Conservation (phyloP, 1,140 invertebrate species). For the Gonatopus flavifemur region DNA sequence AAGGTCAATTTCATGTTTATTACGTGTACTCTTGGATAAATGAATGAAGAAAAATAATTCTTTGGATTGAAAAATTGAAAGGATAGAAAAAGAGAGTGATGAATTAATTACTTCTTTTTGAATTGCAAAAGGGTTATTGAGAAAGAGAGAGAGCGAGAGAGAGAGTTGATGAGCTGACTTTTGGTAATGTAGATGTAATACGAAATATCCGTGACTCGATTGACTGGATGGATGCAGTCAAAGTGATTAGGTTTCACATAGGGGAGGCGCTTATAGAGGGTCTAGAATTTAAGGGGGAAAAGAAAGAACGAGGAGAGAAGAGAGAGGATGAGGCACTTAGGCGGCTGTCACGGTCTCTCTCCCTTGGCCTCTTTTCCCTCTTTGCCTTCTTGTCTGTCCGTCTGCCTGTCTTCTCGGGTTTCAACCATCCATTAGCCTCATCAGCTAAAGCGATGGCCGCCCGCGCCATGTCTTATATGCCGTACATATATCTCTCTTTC, state of each 20-base stretch:
- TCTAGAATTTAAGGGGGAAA: conserved; percentile 12
- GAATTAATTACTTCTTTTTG: too few species aligned
- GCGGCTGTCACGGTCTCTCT: conserved; percentile 49
- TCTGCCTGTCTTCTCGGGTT: conserved; percentile 47
- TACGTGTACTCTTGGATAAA: too few species aligned
- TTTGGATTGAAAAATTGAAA: too few species aligned
- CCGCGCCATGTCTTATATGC: conserved; percentile 35
- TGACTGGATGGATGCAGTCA: too few species aligned
- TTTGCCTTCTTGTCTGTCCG: too few species aligned
- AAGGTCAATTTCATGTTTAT: too few species aligned
- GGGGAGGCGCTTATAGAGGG: conserved; percentile 14
- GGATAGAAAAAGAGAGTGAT: too few species aligned
- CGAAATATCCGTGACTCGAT: conserved; percentile 45
- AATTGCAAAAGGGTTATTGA: too few species aligned
- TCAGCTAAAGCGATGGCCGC: conserved; percentile 52
- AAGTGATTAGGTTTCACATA: conserved; percentile 54
- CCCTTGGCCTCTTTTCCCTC: conserved; percentile 44
- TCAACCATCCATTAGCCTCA: conserved; percentile 58
- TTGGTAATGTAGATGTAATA: conserved; percentile 43
- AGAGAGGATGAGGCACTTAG: conserved; percentile 50
- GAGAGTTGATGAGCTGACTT: too few species aligned
- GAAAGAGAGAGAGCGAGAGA: too few species aligned
- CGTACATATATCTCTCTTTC: too few species aligned
- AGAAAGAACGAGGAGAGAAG: conserved; percentile 19
- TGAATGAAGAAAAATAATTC: too few species aligned